Percentiles rank a stretch among this genome's conserved stretches.
phyloP scores from a whole-genome alignment of 1,140 invertebrate species.

The Tribolium castaneum region DNA sequence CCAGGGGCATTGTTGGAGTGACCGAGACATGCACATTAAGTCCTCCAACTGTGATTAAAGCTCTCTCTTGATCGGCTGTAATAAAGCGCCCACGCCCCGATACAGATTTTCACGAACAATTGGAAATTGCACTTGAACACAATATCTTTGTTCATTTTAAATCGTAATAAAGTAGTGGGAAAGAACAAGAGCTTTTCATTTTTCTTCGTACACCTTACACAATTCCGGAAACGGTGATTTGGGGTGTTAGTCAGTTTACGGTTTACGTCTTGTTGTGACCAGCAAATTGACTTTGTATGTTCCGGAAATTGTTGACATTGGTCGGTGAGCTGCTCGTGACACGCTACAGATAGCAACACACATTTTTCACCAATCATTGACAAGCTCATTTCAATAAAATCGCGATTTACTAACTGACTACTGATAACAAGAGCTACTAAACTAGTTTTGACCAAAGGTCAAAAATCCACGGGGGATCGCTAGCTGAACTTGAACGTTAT shows the following conservation, averaged over 20 bases:
- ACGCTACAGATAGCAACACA: slow-evolving; percentile 39
- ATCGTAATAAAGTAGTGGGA: slow-evolving; percentile 16
- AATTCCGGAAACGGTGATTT: slow-evolving; percentile 9
- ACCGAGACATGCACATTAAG: slow-evolving; percentile 42
- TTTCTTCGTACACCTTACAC: neutral
- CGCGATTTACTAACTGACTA: slow-evolving; percentile 9
- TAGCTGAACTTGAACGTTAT: no score
- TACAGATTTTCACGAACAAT: slow-evolving; percentile 42
- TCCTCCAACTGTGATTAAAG: slow-evolving; percentile 37
- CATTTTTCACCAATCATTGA: slow-evolving; percentile 39
- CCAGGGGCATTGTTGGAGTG: slow-evolving; percentile 11
- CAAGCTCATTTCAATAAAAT: slow-evolving; percentile 40
- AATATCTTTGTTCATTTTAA: slow-evolving; percentile 41
- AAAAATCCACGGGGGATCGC: neutral
- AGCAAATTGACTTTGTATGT: slow-evolving; percentile 54
- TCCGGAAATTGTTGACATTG: slow-evolving; percentile 53
- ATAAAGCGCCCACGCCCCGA: slow-evolving; percentile 15
- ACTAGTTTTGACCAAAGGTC: slow-evolving; percentile 6
- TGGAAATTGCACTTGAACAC: slow-evolving; percentile 41
- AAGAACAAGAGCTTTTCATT: neutral
- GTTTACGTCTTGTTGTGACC: slow-evolving; percentile 25
- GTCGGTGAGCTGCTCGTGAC: slow-evolving; percentile 46
- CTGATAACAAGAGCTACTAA: slow-evolving; percentile 9
- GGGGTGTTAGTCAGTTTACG: slow-evolving; percentile 20
- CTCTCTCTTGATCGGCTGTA: slow-evolving; percentile 28